These are phyloP conservation scores for Alosa alosa DNA, from an alignment of 2,113 vertebrate genomes.

Conservation along the genomic window DNA sequence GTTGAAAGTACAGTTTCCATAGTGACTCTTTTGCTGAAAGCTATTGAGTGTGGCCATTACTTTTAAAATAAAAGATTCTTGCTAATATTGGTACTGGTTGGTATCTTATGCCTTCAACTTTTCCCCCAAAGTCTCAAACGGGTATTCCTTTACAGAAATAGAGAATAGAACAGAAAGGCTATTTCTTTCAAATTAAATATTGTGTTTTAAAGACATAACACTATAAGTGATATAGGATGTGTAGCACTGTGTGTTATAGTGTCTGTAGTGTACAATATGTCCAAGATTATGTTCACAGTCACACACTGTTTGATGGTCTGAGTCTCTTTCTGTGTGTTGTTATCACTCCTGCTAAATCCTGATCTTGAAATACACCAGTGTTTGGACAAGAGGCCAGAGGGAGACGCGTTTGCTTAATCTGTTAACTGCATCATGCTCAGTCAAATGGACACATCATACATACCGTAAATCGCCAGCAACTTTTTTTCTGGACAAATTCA, in stretches of 20 bases:
- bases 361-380: background rate
- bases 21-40: background rate
- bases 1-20: background rate
- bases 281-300: background rate
- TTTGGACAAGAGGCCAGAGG: background rate
- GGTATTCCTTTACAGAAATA: background rate
- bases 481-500: background rate
- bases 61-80: background rate
- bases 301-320: background rate
- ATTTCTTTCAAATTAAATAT: background rate
- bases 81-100: background rate
- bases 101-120: background rate
- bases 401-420: background rate
- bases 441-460: background rate
- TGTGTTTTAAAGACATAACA: background rate
- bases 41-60: background rate
- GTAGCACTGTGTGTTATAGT: background rate
- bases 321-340: background rate
- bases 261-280: background rate
- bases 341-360: background rate
- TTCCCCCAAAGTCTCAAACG: background rate
- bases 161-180: background rate
- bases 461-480: background rate
- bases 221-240: background rate
- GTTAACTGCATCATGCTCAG: background rate